Evolutionary conservation across 2,113 vertebrate species (phyloP).

Genomic region (Tetrao urogallus): DNA sequence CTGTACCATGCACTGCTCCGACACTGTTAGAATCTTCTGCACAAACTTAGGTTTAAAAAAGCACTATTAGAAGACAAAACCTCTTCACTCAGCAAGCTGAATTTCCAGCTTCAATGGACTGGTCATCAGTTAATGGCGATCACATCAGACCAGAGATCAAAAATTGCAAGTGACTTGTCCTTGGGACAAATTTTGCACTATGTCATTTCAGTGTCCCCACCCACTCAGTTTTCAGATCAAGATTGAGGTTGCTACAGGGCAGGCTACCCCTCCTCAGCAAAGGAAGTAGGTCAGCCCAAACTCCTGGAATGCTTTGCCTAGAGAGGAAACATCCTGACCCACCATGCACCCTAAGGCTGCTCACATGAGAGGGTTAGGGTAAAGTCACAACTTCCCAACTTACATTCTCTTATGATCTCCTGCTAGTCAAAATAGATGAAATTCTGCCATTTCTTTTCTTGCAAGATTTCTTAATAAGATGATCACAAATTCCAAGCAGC

Average conservation of each 20-base stretch:
- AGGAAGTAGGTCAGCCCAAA: constrained; percentile 31
- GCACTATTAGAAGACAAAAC: not conserved
- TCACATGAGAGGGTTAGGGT: not conserved
- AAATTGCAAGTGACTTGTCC: constrained; percentile 8
- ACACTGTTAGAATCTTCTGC: not conserved
- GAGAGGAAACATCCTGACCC: not conserved
- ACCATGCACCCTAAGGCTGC: not conserved
- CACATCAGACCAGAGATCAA: not conserved
- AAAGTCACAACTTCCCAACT: not conserved
- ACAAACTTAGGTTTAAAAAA: not conserved
- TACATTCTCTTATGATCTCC: not conserved
- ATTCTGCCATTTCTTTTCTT: not conserved
- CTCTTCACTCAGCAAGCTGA: not conserved
- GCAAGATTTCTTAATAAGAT: not conserved
- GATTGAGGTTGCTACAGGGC: constrained; percentile 28
- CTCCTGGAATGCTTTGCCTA: not conserved
- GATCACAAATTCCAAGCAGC: not conserved
- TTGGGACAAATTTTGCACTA: constrained; percentile 37
- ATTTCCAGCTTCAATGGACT: not conserved
- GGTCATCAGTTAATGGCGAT: not conserved
- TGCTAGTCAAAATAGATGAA: not conserved
- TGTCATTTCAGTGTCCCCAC: not conserved
- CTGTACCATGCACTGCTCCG: not conserved
- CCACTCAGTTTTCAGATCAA: not conserved
- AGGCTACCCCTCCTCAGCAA: not conserved